Evolutionary conservation across 2,797 vertebrate genomes (phyloP).

Genomic region (Cynopterus sphinx): DNA sequence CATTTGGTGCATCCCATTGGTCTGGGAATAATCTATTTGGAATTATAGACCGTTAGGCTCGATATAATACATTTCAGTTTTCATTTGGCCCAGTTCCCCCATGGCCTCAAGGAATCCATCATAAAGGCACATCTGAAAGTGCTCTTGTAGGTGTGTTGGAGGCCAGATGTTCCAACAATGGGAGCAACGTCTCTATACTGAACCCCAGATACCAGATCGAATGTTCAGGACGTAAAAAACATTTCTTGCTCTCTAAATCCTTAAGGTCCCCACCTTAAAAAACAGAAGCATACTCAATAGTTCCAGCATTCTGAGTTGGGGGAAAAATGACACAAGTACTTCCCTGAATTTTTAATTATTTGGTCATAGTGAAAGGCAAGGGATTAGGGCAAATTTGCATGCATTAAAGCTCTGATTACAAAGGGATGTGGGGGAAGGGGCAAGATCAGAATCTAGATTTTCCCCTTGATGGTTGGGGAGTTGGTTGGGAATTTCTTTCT

Average conservation of each 20-base stretch:
- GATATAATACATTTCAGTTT: background rate
- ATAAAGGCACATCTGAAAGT: constrained; percentile 46
- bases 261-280: background rate
- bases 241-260: background rate
- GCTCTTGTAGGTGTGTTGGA: background rate
- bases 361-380: constrained; percentile 4
- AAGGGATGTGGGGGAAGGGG: background rate
- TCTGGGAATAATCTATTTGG: constrained; percentile 39
- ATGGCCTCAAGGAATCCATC: background rate
- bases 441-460: background rate
- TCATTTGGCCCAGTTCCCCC: background rate
- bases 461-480: background rate
- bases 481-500: background rate
- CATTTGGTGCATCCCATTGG: background rate
- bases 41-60: background rate
- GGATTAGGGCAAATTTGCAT: background rate
- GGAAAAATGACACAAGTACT: background rate
- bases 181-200: background rate
- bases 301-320: background rate
- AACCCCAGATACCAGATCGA: background rate
- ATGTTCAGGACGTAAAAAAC: background rate
- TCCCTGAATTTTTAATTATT: background rate
- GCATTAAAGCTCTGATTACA: background rate
- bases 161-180: background rate
- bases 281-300: background rate